phyloP scores from a whole-genome alignment of 2,888 invertebrate species.

The Mycalesis mineus region DNA sequence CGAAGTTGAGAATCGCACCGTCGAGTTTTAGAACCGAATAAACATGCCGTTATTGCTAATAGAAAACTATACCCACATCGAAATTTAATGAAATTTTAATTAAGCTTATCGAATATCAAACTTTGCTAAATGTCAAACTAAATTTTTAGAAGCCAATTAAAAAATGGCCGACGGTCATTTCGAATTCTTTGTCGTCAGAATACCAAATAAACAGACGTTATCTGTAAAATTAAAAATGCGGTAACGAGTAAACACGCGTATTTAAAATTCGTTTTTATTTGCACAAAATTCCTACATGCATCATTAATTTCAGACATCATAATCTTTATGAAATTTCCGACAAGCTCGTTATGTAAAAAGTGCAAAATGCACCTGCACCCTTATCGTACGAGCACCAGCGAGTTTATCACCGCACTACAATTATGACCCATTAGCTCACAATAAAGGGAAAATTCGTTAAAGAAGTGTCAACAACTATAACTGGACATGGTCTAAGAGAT shows the following conservation, averaged over 20 bases:
- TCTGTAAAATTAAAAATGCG: background rate
- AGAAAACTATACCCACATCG: too few relatives aligned
- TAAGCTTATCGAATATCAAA: too few relatives aligned
- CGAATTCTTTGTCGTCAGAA: too few relatives aligned
- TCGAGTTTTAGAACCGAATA: too few relatives aligned
- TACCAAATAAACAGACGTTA: background rate
- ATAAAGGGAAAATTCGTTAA: slow-evolving; percentile 11
- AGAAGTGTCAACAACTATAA: slow-evolving; percentile 8
- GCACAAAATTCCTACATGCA: background rate
- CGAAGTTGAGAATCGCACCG: too few relatives aligned
- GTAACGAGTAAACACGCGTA: background rate
- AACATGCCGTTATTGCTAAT: too few relatives aligned
- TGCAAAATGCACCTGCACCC: slow-evolving; percentile 3
- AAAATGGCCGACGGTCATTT: too few relatives aligned
- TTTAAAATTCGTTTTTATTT: background rate
- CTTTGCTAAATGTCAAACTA: too few relatives aligned
- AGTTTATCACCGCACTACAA: slow-evolving; percentile 11
- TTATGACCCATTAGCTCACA: slow-evolving; percentile 19
- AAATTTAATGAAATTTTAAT: too few relatives aligned
- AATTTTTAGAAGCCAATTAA: too few relatives aligned
- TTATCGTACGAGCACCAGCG: background rate
- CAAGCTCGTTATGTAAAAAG: slow-evolving; percentile 6
- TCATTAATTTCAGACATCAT: slow-evolving; percentile 8
- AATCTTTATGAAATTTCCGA: slow-evolving; percentile 4
- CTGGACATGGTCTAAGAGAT: background rate